These are phyloP conservation scores for Hoplostethus mediterraneus DNA, from an alignment of 2,797 vertebrate species.

Conservation along the genomic window DNA sequence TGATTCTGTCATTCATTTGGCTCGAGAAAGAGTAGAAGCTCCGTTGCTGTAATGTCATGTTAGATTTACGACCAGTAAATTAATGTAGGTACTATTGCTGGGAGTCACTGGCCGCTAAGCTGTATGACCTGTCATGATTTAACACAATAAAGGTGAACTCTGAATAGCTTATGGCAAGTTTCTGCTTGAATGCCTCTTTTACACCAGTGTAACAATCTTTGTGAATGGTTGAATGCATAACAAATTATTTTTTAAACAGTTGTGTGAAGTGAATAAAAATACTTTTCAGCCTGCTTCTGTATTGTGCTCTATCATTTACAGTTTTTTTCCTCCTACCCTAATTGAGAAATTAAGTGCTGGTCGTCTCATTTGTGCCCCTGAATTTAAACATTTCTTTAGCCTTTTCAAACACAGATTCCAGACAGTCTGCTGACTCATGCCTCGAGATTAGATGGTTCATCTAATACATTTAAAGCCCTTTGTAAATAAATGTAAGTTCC, in stretches of 20 bases:
- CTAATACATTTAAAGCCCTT: constrained; percentile 1
- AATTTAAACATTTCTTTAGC: neutral
- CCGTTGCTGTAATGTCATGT: constrained; percentile 4
- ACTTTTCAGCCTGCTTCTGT: neutral
- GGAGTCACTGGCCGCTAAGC: neutral
- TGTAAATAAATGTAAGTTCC: constrained; percentile 25
- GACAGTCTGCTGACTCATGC: constrained; percentile 12
- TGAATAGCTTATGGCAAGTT: neutral
- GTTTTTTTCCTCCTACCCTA: constrained; percentile 7
- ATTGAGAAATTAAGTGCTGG: neutral
- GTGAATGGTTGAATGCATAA: constrained; percentile 6
- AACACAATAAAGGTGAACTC: constrained; percentile 11
- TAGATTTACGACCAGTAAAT: neutral
- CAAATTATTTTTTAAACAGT: constrained; percentile 5
- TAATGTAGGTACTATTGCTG: neutral
- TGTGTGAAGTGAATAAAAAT: constrained; percentile 62
- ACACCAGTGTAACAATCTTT: neutral
- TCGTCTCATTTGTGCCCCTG: too few relatives aligned
- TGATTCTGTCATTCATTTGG: neutral
- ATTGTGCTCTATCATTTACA: neutral
- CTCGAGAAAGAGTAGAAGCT: constrained; percentile 1
- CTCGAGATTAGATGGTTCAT: neutral
- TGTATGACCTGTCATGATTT: constrained; percentile 7
- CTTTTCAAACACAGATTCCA: neutral
- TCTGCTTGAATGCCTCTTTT: constrained; percentile 6